Base-by-base conservation (phyloP, 1,140 invertebrate genomes). In the Drosophila busckii region DNA sequence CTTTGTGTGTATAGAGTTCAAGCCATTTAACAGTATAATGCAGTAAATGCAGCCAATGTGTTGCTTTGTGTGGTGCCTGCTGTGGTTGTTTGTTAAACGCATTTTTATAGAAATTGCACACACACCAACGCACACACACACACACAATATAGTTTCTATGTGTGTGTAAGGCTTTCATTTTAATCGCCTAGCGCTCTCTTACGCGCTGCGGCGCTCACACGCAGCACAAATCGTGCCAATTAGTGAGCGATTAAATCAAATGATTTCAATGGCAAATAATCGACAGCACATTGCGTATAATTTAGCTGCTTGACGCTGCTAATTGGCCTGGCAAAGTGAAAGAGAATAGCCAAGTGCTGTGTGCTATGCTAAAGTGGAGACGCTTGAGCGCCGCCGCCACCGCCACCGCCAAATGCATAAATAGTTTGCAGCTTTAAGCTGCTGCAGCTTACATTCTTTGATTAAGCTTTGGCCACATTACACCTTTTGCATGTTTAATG, bases 11-110 rank as follows among this genome's bases (percentile, higher is more conserved):
- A 34, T 42, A 25, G 23, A 49, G 54, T 50, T 55, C 15, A 25
- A 61, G 68, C 53, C 55, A 80, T 73, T 78, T 78, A 78, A 78
- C 73, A 75, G 75, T 63, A 80, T 82, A 80, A 82, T 61, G 69
- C 75, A 82, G 82, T 82, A 82, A 82, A 82, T 75, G 75, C 75
- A 54, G 75, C 65, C 82, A 82, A 83, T 82, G 75, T 82, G 76
- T 82, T 83, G 75, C 75, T 82, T 82, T 82, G 69, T 82, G 60
- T 52, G 48, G 26, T 41, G 37, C 28, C 54, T 12, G 38, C 26
- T 10, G 44, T 28, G 25, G 56, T 42, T 61, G 69, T 60, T n/a
- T 59, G 60, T 82, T 75, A 83, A 83, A 75, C 56, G 69, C 75
- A 82, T 75, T 82, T 71, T 82, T 82, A 75, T 82, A 82, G 75